Evolutionary conservation across 23 tunicate species (phyloP), one percentile per base, ranked within the genome.

Genomic region (Halocynthia aurantium): DNA sequence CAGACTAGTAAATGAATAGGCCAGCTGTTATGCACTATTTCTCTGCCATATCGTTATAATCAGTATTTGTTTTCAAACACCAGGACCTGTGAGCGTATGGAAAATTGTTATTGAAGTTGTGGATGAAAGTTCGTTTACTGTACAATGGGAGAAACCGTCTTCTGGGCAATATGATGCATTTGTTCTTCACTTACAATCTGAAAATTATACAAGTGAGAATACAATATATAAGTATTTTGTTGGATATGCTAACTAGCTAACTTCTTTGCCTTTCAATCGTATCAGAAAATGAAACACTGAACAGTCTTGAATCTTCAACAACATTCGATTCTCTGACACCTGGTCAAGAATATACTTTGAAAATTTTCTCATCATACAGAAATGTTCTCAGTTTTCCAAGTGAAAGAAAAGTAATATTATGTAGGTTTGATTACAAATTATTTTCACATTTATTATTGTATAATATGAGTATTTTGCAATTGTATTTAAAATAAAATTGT

Each of bases 21-120:
- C 44, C 1, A 0, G 44, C 44, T 31, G 63, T 58, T 58, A 58
- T 58, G 17, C 63, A 58, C 17, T 13, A 58, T 58, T 58, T 4
- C 17, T 58, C 15, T 58, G 17, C 15, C 63, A 58, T 58, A n/a
- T 58, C 4, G 15, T 1, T 15, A 13, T 58, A n/a, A 58, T 58
- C 2, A n/a, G 63, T 58, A n/a, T 13, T 58, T 65, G 22, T 65
- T 8, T 49, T 65, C 6, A 9, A 15, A 65, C 70, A 49, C 2
- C 56, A 74, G 78, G 78, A 50, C 78, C 78, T 13, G 40, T 54
- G 19, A 49, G 53, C 19, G 78, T 74, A 2, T 50, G 53, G 8
- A 49, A 74, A 15, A 64, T 74, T 13, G 78, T 54, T 2, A 53
- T 74, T 8, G 55, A 74, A 54, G 78, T 54, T n/a, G 62, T 74